Base-by-base conservation (phyloP, 2,113 vertebrate genomes). In the Nymphicus hollandicus region DNA sequence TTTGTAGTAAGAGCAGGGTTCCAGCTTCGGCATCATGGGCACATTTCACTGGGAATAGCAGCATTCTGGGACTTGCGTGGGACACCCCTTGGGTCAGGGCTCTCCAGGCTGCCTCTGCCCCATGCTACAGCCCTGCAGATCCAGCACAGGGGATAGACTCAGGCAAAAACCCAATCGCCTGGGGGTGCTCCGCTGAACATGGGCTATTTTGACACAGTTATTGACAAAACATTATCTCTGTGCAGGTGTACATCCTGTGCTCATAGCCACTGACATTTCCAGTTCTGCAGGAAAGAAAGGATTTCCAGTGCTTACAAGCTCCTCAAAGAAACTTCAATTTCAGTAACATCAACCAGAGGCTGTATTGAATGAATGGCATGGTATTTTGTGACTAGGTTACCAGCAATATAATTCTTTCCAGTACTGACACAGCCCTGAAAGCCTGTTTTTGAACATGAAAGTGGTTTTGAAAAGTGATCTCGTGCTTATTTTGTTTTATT, bases 1-100 rank as follows among this genome's bases (percentile, higher is more conserved):
- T 66, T 60, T 73, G 22, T 64, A 64, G 89, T 61, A 89, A 90
- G 81, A 96, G 50, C 69, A 93, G 85, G 68, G 65, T 79, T 88
- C 80, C 65, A 74, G 33, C 83, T 58, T 13, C 8, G 3, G 72
- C 2, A 0, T 74, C 69, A 61, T 0, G 0, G 82, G 43, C 71
- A 53, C 6, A 23, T 70, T 88, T 89, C 2, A 1, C 71, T 81
- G 46, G 41, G 46, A 86, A 70, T 10, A 83, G 60, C 39, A 22
- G 43, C 1, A 0, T 73, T 77, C 22, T 28, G 27, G 79, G 76
- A 24, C 22, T 76, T 28, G 15, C 3, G 1, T 39, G 29, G 31
- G 22, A 69, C 13, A 72, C 11, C 70, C 27, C 55, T 63, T 63
- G 0, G 22, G 13, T n/a, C 44, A 68, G 23, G 25, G 29, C 4